These are phyloP conservation scores for Saturnia japonica DNA, from an alignment of 2,888 invertebrate species.

Conservation along the genomic window DNA sequence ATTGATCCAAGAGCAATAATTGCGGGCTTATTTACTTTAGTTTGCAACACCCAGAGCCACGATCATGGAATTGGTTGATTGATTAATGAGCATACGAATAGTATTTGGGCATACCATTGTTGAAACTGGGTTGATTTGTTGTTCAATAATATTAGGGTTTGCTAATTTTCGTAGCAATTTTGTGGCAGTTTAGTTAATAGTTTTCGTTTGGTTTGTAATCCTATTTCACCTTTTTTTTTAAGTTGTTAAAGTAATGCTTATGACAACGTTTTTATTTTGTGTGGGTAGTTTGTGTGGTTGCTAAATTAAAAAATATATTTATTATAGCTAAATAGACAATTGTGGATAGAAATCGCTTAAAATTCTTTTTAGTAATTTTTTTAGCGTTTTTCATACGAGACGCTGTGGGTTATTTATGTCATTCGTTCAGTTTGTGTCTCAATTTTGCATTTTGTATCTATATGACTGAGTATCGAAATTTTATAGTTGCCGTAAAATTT, in stretches of 20 bases:
- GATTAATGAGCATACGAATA: constrained; percentile 53
- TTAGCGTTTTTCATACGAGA: too few relatives aligned
- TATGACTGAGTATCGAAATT: constrained; percentile 48
- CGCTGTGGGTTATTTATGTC: constrained; percentile 19
- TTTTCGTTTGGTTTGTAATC: not conserved
- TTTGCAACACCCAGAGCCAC: constrained; percentile 52
- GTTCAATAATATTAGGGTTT: constrained; percentile 47
- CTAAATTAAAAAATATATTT: too few relatives aligned
- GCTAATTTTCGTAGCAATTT: constrained; percentile 30
- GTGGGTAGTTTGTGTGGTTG: not conserved
- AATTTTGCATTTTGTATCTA: constrained; percentile 38
- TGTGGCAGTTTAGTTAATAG: constrained; percentile 24
- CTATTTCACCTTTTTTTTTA: not conserved
- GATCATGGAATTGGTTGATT: constrained; percentile 56
- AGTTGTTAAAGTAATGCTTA: not conserved
- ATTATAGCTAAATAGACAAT: too few relatives aligned
- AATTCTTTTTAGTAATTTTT: too few relatives aligned
- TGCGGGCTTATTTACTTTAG: constrained; percentile 41
- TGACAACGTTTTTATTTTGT: not conserved
- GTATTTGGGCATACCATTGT: constrained; percentile 44
- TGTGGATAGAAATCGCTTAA: too few relatives aligned
- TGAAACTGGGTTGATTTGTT: constrained; percentile 56
- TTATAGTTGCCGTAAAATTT: constrained; percentile 6
- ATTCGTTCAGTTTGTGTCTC: constrained; percentile 41
- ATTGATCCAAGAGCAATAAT: constrained; percentile 47